Base-by-base conservation (phyloP, 2,888 invertebrate species). In the Halictus ligatus region DNA sequence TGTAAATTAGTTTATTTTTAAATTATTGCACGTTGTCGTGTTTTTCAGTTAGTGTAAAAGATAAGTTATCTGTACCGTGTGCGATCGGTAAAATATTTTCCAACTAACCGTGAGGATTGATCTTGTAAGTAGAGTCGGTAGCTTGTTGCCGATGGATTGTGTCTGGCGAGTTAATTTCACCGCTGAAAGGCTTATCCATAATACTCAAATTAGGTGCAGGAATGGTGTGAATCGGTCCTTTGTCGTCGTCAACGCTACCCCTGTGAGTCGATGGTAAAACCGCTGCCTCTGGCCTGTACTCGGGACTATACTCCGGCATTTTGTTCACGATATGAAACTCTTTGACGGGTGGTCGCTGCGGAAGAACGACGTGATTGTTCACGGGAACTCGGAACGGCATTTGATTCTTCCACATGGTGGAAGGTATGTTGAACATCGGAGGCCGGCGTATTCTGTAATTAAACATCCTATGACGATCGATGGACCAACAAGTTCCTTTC, bases 161-260 rank as follows among this genome's bases (percentile, higher is more conserved):
- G 75, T 86, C 86, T 54, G 92, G 90, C 12, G 88, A 75, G 48
- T 90, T 91, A 29, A 79, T 80, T 18, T 91, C 96, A 2, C 96
- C 95, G 43, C 96, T 96, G 69, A 93, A 92, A 0, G 97, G 97
- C 92, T 96, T 97, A 93, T 97, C 97, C 1, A 97, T 96, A 12
- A 96, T 96, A 89, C 97, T 97, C 76, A 98, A 96, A 95, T 98
- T 98, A 13, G 98, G 98, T 43, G 98, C 98, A 93, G 98, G 98
- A 89, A 98, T 98, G 15, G 98, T 98, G 95, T 98, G 98, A 93
- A 98, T 98, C 3, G 98, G 98, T 91, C 97, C 98, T 93, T 96
- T 96, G 84, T 95, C 95, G 83, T 94, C 94, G 82, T 94, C 94
- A 43, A 94, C 77, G 18, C 88, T 89, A 1, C 91, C 93, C 48